A percentile compares a stretch with the other conserved stretches of the same genome.
phyloP scores from a whole-genome alignment of 1,140 invertebrate species.

The Dermatophagoides farinae region DNA sequence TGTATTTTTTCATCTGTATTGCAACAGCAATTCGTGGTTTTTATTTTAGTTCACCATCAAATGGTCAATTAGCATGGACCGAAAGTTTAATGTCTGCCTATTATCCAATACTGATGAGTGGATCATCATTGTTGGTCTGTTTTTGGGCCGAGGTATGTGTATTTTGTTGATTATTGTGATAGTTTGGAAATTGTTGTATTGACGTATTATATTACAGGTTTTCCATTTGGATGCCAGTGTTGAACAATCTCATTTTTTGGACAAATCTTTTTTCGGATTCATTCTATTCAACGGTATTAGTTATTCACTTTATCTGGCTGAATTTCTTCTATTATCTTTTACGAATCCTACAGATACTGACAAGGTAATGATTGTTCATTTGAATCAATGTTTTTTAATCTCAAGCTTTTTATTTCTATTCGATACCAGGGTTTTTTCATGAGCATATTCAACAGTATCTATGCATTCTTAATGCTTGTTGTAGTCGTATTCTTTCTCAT shows the following conservation, averaged over 20 bases:
- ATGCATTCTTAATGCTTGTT: slow-evolving; percentile 67
- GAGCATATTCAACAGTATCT: slow-evolving; percentile 70
- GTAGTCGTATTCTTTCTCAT: slow-evolving; percentile 81
- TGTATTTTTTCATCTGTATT: slow-evolving; percentile 70
- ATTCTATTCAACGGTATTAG: slow-evolving; percentile 69
- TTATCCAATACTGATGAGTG: slow-evolving; percentile 68
- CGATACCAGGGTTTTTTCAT: slow-evolving; percentile 16
- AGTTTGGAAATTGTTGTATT: neutral
- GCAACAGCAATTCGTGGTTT: slow-evolving; percentile 62
- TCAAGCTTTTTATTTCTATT: neutral
- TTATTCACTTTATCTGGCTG: slow-evolving; percentile 60
- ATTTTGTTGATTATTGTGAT: neutral
- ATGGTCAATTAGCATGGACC: slow-evolving; percentile 54
- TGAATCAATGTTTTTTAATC: neutral
- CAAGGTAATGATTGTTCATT: slow-evolving; percentile 28
- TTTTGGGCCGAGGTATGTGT: slow-evolving; percentile 78
- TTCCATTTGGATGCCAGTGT: slow-evolving; percentile 74
- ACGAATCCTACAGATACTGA: slow-evolving; percentile 38
- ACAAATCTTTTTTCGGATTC: slow-evolving; percentile 79
- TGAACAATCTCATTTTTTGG: slow-evolving; percentile 61
- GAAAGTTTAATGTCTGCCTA: slow-evolving; percentile 65
- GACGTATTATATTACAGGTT: slow-evolving; percentile 36
- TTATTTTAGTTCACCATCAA: slow-evolving; percentile 67
- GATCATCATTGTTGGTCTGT: slow-evolving; percentile 72
- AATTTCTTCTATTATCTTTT: slow-evolving; percentile 47